Conservation (phyloP, 2,797 vertebrate genomes). For the Xenentodon cancila region DNA sequence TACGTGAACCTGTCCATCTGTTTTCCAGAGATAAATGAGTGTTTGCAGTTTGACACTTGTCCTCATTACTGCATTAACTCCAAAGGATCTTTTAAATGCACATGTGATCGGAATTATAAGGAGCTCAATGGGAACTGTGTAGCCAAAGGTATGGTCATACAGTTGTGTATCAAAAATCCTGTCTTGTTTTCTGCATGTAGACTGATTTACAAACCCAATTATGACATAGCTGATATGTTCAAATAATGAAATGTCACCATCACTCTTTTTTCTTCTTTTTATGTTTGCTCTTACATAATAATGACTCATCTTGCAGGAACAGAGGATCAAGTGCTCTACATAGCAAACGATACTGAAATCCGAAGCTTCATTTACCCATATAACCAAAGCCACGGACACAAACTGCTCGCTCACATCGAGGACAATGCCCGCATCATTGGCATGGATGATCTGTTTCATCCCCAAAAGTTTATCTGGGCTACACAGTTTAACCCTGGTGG, state of each 20-base stretch:
- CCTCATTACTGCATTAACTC: constrained; percentile 94
- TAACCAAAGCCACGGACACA: constrained; percentile 95
- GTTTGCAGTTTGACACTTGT: constrained; percentile 92
- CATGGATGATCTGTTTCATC: constrained; percentile 95
- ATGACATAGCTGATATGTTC: no score
- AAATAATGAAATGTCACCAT: no score
- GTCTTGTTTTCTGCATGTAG: neutral
- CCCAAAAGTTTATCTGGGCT: constrained; percentile 98
- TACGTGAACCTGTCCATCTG: neutral
- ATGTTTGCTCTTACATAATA: constrained; percentile 56
- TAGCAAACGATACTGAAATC: constrained; percentile 99
- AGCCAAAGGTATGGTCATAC: constrained; percentile 89
- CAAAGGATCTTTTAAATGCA: constrained; percentile 95
- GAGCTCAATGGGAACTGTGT: constrained; percentile 89
- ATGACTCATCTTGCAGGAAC: constrained; percentile 88
- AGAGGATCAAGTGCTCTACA: constrained; percentile 99
- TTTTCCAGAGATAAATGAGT: constrained; percentile 93
- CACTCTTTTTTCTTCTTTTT: constrained; percentile 23
- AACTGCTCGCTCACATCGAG: constrained; percentile 95
- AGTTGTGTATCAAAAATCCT: constrained; percentile 7
- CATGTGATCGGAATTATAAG: constrained; percentile 93
- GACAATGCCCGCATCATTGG: constrained; percentile 98
- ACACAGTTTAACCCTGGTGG: constrained; percentile 99
- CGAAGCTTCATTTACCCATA: constrained; percentile 99
- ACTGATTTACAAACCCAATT: neutral